phyloP scores from a whole-genome alignment of 2,888 invertebrate species.

The Eucriotettix oculatus region DNA sequence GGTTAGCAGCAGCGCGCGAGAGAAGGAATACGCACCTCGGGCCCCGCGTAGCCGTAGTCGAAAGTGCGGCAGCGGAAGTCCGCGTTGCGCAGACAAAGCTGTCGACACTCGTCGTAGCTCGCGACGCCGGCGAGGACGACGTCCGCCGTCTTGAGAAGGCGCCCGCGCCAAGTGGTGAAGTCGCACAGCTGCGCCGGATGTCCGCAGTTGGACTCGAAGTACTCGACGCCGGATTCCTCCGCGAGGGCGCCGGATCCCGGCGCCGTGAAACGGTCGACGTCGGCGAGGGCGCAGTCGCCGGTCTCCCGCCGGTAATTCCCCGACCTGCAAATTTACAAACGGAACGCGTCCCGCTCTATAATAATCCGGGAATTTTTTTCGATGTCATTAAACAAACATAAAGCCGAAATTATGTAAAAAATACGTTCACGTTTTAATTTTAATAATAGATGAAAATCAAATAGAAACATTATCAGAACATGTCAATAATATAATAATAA shows the following conservation, averaged over 20 bases:
- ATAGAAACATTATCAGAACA: too few species aligned
- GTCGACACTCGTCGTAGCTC: slow-evolving; percentile 23
- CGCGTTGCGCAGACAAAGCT: slow-evolving; percentile 22
- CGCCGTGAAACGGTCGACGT: slow-evolving; percentile 24
- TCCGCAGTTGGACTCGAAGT: slow-evolving; percentile 27
- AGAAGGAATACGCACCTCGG: neutral
- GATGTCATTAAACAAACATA: too few species aligned
- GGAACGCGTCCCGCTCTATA: too few species aligned
- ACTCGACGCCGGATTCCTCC: slow-evolving; percentile 20
- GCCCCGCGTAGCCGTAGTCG: slow-evolving; percentile 25
- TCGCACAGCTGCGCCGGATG: slow-evolving; percentile 24
- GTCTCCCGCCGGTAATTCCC: slow-evolving; percentile 21
- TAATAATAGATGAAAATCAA: too few species aligned
- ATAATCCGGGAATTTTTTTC: too few species aligned
- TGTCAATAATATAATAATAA: too few species aligned
- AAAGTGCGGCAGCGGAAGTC: slow-evolving; percentile 26
- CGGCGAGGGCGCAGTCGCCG: slow-evolving; percentile 23
- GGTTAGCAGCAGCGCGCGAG: too few species aligned
- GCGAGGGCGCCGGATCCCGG: slow-evolving; percentile 8
- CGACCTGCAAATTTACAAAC: slow-evolving; percentile 18
- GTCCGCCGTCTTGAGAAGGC: slow-evolving; percentile 24
- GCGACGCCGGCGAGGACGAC: slow-evolving; percentile 22
- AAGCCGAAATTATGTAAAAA: too few species aligned
- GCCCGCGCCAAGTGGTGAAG: slow-evolving; percentile 20
- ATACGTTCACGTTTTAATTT: too few species aligned